Evolutionary conservation across 2,113 vertebrate genomes (phyloP), one percentile per base, ranked within the genome.

Genomic region (Alaudala cheleensis): DNA sequence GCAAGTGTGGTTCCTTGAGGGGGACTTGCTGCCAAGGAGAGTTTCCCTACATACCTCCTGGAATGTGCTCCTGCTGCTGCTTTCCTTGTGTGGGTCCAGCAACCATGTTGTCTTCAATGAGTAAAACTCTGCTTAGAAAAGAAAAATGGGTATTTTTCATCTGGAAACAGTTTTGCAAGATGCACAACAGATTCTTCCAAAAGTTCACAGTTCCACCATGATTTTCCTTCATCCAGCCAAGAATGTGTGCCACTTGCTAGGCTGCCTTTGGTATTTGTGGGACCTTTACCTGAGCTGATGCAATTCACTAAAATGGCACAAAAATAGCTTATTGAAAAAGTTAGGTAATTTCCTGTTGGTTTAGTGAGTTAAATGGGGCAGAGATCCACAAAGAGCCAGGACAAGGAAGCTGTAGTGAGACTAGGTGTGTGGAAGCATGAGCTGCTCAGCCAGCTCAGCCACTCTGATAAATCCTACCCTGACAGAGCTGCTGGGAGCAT

Each of bases 11-110:
- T 33, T 66, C 37, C 64, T 66, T 71, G 37, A 61, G 66, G 39
- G 44, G 34, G 14, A 22, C 20, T 42, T 86, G 17, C n/a, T 67
- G 70, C 25, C 12, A 0, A 0, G 6, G 26, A 53, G 50, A 69
- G 12, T 20, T 49, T 69, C 29, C n/a, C 44, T 82, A 28, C 28
- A 2, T 49, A 28, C 6, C 33, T 65, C 40, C 40, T 37, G 33
- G 28, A 26, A 39, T 9, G 0, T 18, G 12, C 3, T 74, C 23
- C 8, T 53, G 47, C 51, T 76, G 31, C 42, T 53, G 24, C 37
- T 60, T 61, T 45, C 60, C 28, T 26, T 56, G 9, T 50, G 51
- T 26, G 45, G 24, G 13, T 54, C 56, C 33, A 54, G 45, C 40
- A 80, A 34, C 15, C 8, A 4, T 19, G 15, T 45, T 60, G 64